Evolutionary conservation across 2,797 vertebrate species (phyloP).

Genomic region (Intellagama lesueurii): DNA sequence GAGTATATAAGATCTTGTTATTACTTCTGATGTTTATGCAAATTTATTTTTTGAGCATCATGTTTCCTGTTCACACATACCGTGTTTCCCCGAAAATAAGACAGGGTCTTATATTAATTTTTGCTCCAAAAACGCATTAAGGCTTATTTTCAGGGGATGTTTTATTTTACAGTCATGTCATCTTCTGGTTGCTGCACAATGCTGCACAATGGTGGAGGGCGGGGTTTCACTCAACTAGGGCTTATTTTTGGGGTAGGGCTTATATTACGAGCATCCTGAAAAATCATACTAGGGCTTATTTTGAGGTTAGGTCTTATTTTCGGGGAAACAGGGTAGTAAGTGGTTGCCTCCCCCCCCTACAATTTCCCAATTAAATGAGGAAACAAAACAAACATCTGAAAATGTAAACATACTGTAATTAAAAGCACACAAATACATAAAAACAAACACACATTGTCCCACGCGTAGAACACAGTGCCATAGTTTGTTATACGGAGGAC

Average conservation of each 20-base stretch:
- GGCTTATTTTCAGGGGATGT: no score
- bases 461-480: background rate
- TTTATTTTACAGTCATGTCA: no score
- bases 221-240: no score
- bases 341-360: background rate
- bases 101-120: no score
- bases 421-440: slow-evolving; percentile 9
- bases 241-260: no score
- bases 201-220: no score
- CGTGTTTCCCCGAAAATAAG: no score
- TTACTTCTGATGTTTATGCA: background rate
- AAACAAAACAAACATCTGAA: background rate
- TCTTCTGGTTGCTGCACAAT: no score
- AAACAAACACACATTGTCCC: slow-evolving; percentile 9
- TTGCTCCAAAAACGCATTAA: no score
- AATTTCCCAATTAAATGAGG: background rate
- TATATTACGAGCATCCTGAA: no score
- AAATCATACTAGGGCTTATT: no score
- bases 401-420: slow-evolving; percentile 13
- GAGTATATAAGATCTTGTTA: background rate
- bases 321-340: background rate
- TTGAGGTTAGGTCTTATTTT: no score
- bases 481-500: background rate
- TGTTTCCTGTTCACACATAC: slow-evolving; percentile 12
- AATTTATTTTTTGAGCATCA: background rate